Evolutionary conservation across 1,140 invertebrate species (phyloP).

Genomic region (Maniola jurtina): DNA sequence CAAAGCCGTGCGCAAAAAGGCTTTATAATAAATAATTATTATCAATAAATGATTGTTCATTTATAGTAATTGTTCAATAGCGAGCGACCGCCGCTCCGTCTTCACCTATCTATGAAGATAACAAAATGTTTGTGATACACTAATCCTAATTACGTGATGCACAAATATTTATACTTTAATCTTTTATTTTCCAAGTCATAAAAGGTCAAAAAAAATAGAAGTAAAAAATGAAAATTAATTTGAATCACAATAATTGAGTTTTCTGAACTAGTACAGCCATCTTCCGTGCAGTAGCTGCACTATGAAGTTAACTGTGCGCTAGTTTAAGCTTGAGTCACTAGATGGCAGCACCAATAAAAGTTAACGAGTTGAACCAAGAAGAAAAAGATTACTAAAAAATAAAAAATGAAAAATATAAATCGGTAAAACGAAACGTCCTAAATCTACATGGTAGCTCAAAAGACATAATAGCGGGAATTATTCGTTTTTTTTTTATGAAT

Average conservation of each 20-base stretch:
- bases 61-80: conserved; percentile 24
- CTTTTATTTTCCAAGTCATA: too few relatives aligned
- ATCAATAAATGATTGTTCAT: conserved; percentile 26
- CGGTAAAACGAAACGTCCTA: too few relatives aligned
- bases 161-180: too few relatives aligned
- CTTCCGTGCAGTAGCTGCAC: neutral
- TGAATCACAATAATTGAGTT: too few relatives aligned
- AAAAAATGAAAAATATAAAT: too few relatives aligned
- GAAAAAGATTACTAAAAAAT: too few relatives aligned
- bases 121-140: neutral
- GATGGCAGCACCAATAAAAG: neutral
- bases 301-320: neutral
- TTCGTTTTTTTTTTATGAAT: too few relatives aligned
- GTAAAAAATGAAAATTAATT: neutral
- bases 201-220: too few relatives aligned
- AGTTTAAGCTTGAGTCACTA: neutral
- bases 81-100: neutral
- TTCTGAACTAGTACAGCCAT: neutral
- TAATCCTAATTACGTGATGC: neutral
- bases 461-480: too few relatives aligned
- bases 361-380: too few relatives aligned
- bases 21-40: conserved; percentile 48
- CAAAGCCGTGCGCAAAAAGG: conserved; percentile 62
- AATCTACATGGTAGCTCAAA: too few relatives aligned
- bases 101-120: neutral